phyloP scores from a whole-genome alignment of 2,888 invertebrate genomes.

The Synergus japonicus region DNA sequence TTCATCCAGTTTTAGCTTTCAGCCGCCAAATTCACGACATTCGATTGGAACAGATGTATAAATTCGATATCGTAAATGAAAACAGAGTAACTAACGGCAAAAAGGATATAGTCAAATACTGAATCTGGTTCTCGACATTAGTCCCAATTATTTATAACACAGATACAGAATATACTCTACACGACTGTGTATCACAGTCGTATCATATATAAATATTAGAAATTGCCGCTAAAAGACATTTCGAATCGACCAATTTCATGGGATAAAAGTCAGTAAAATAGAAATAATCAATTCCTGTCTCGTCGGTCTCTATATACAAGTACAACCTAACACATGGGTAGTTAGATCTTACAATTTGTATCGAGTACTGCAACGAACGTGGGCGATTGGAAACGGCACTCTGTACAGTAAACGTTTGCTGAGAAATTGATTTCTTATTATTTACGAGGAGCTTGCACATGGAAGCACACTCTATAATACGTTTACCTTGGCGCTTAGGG shows the following conservation, averaged over 20 bases:
- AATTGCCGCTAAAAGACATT: conserved; percentile 11
- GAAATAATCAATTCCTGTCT: conserved; percentile 36
- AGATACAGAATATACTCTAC: not conserved
- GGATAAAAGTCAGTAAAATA: conserved; percentile 28
- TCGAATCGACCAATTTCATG: conserved; percentile 11
- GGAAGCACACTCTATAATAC: conserved; percentile 48
- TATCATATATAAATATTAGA: conserved; percentile 23
- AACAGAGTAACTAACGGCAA: not conserved
- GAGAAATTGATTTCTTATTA: conserved; percentile 73
- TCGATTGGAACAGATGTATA: not conserved
- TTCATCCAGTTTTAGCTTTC: too few relatives aligned
- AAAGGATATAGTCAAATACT: not conserved
- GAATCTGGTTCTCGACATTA: not conserved
- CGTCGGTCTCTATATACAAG: conserved; percentile 38
- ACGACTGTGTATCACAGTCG: not conserved
- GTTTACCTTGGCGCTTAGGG: conserved; percentile 46
- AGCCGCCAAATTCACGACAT: not conserved
- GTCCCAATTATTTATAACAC: not conserved
- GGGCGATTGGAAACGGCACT: conserved; percentile 63
- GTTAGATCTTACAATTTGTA: conserved; percentile 63
- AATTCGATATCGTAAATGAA: not conserved
- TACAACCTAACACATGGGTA: conserved; percentile 44
- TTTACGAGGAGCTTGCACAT: conserved; percentile 58
- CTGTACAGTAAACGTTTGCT: conserved; percentile 58
- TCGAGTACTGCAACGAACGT: conserved; percentile 59